Evolutionary conservation across 2,888 invertebrate genomes (phyloP), one percentile per base, ranked within the genome.

Genomic region (Hemithea aestivaria): DNA sequence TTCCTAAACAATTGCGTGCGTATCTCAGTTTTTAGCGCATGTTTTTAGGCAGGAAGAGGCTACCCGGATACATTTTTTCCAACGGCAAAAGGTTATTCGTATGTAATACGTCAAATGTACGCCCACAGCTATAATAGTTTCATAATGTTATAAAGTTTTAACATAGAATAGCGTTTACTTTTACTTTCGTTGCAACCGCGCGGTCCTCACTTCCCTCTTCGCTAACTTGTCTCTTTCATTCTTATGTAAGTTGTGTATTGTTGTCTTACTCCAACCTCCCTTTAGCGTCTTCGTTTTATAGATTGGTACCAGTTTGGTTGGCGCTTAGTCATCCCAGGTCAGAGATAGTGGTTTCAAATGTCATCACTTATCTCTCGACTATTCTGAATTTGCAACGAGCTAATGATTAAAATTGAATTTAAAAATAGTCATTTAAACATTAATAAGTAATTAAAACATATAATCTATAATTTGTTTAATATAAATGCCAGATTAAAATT

Each of bases 291-390:
- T 73, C 68, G 56, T 66, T 56, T 37, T 45, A 51, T 50, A 72
- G 71, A 78, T n/a, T n/a, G n/a, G n/a, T 73, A 80, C 78, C 68
- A 76, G 80, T 80, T 77, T 65, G 56, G 66, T 65, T 66, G 56
- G 58, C 61, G 78, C 78, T 77, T 74, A 76, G 79, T 83, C 82
- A 82, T 71, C 68, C 62, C 53, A 59, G 73, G 73, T 75, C 73
- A 73, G 63, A 65, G 73, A 75, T 76, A 71, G 71, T 66, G 55
- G 65, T 65, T 70, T 65, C 52, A 76, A 78, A 80, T 79, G 76
- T 74, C 79, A 78, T 59, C 69, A 66, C 62, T 56, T 60, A 70
- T 72, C 62, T 60, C 27, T 27, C 32, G 26, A 27, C 35, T 27
- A 26, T 49, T n/a, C n/a, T n/a, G n/a, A n/a, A 52, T 49, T 53